Percentiles rank a stretch among this genome's conserved stretches.
These are phyloP conservation scores for Bombus pyrosoma DNA, from an alignment of 1,140 invertebrate species.

Conservation along the genomic window DNA sequence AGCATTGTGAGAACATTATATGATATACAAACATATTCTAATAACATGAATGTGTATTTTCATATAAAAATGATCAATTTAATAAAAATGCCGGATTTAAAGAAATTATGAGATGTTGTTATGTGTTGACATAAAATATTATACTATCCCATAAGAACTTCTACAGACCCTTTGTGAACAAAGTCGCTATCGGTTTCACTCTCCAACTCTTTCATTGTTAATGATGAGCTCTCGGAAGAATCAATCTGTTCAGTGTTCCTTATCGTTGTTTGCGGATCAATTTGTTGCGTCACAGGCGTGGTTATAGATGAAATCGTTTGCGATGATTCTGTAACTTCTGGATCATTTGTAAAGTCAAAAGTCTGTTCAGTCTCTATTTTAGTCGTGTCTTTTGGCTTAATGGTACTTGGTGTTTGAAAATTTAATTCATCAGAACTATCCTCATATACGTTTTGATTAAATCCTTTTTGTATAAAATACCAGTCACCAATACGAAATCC, in stretches of 20 bases:
- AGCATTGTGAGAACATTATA: background rate
- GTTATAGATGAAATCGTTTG: background rate
- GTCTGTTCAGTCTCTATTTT: background rate
- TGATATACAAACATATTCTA: background rate
- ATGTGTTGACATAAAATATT: background rate
- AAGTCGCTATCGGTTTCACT: slow-evolving; percentile 34
- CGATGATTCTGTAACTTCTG: background rate
- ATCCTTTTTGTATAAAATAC: slow-evolving; percentile 71
- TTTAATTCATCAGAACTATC: slow-evolving; percentile 35
- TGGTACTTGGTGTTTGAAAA: background rate
- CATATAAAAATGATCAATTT: slow-evolving; percentile 1
- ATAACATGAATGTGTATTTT: slow-evolving; percentile 23
- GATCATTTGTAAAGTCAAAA: background rate
- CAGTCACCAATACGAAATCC: slow-evolving; percentile 73
- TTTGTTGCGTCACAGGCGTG: background rate
- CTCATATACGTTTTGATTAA: background rate
- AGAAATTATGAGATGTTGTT: background rate
- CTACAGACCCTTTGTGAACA: slow-evolving; percentile 37
- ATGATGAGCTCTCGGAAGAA: background rate
- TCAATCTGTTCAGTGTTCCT: background rate
- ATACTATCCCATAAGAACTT: slow-evolving; percentile 53
- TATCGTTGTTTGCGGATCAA: background rate
- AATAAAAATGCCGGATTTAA: slow-evolving; percentile 1
- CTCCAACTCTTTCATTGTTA: slow-evolving; percentile 1
- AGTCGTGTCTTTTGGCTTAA: background rate